Conservation (phyloP, 2,797 vertebrate species). For the Sebastes aleutianus region DNA sequence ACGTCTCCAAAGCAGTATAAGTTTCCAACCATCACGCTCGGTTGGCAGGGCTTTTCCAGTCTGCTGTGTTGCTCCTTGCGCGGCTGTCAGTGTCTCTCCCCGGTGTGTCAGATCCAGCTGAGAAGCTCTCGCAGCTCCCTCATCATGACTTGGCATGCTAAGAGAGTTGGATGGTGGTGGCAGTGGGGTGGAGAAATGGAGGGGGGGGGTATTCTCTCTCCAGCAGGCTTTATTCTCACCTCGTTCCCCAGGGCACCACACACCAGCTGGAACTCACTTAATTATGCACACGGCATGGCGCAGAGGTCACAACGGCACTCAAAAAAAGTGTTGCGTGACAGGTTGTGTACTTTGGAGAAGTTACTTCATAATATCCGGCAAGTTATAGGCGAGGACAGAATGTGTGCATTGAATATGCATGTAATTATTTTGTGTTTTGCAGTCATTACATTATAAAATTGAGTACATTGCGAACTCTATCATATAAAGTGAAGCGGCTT, state of each 20-base stretch:
- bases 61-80: conserved; percentile 19
- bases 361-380: conserved; percentile 1
- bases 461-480: background rate
- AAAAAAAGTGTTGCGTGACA: conserved; percentile 27
- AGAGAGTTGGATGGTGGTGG: conserved; percentile 20
- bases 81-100: conserved; percentile 34
- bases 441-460: background rate
- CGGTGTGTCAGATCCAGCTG: conserved; percentile 44
- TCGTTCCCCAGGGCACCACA: conserved; percentile 56
- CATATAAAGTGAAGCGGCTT: background rate
- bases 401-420: background rate
- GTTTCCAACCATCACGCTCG: conserved; percentile 24
- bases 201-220: conserved; percentile 18
- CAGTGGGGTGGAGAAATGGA: background rate
- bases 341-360: conserved; percentile 44
- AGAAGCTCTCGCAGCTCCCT: conserved; percentile 41
- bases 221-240: conserved; percentile 71
- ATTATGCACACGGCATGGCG: conserved; percentile 64
- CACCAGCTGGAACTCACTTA: conserved; percentile 75
- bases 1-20: conserved; percentile 33
- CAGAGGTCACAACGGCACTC: conserved; percentile 62
- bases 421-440: background rate
- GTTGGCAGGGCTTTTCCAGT: conserved; percentile 60
- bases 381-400: background rate
- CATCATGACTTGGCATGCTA: conserved; percentile 62